Percentiles rank a stretch among this genome's conserved stretches.
Conservation (phyloP, 2,888 invertebrate species). For the Acholoe squamosa region DNA sequence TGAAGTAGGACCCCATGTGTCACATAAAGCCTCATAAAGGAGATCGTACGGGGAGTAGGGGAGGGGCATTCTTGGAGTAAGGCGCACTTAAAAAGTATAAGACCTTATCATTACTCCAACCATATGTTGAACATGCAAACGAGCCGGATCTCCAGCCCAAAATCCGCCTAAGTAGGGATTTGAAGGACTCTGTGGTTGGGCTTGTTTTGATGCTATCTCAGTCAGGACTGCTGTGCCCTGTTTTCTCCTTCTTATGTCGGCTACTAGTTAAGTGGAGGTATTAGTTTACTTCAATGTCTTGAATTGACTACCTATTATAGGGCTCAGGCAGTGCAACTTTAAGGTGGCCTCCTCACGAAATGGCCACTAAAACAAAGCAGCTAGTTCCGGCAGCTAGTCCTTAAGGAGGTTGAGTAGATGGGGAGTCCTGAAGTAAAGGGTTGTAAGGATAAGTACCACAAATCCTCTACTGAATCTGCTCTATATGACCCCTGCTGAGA, state of each 20-base stretch:
- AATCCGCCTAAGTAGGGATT: neutral
- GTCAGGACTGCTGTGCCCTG: neutral
- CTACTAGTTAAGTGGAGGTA: conserved; percentile 12
- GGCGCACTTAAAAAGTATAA: neutral
- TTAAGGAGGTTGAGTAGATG: neutral
- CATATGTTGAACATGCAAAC: neutral
- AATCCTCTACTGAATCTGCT: no score
- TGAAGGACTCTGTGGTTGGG: no score
- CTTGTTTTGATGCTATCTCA: neutral
- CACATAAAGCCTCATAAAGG: conserved; percentile 9
- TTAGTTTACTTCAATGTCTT: neutral
- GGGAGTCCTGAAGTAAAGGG: neutral
- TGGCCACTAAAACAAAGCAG: neutral
- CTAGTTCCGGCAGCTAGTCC: no score
- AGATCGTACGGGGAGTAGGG: neutral
- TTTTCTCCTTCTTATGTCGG: neutral
- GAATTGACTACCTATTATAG: neutral
- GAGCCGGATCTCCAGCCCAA: neutral
- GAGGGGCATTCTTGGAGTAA: neutral
- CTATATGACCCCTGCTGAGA: no score
- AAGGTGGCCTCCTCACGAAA: neutral
- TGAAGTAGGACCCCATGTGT: neutral
- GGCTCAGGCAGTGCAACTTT: neutral
- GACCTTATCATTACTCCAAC: conserved; percentile 7
- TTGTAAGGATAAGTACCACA: neutral